Base-by-base conservation (phyloP, 2,797 vertebrate genomes). In the Vireo griseus region DNA sequence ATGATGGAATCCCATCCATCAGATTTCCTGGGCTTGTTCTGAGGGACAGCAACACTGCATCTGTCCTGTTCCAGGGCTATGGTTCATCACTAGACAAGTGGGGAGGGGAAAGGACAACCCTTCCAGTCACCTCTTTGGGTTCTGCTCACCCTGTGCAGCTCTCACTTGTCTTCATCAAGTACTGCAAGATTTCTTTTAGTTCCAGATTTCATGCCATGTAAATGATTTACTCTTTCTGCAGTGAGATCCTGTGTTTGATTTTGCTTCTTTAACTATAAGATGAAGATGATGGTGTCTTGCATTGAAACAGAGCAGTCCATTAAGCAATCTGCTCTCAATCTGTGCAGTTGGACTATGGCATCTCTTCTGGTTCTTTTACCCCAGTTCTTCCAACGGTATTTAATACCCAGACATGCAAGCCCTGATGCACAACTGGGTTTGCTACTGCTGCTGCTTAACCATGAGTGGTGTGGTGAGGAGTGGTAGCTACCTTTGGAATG, bases 21-120 rank as follows among this genome's bases (percentile, higher is more conserved):
- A 58, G 31, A 44, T 66, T 82, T 54, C 37, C 28, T 47, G 33
- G 24, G 18, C 16, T 35, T 33, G 16, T 80, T 86, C 37, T 62
- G 55, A 81, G 42, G 39, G 20, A 66, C 17, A 48, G 13, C 12
- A 18, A 21, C 3, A 2, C 5, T 1, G 1, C 3, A 3, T 29
- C 31, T 76, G 47, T 54, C 37, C 37, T n/a, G 3, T 51, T 33
- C 13, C 1, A 2, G 25, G 13, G 25, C 67, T 85, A 47, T 69
- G 51, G 4, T 24, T 87, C 63, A 21, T 66, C 0, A 0, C 44
- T 69, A 26, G 22, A 16, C 39, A 44, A 21, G 28, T 4, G 3
- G 17, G 28, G 12, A 81, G 11, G 8, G 1, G 24, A 19, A 47
- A 42, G 28, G 24, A 37, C n/a, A 44, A 16, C 22, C 7, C 9